Base-by-base conservation (phyloP, 1,140 invertebrate genomes). In the Propsilocerus akamusi region DNA sequence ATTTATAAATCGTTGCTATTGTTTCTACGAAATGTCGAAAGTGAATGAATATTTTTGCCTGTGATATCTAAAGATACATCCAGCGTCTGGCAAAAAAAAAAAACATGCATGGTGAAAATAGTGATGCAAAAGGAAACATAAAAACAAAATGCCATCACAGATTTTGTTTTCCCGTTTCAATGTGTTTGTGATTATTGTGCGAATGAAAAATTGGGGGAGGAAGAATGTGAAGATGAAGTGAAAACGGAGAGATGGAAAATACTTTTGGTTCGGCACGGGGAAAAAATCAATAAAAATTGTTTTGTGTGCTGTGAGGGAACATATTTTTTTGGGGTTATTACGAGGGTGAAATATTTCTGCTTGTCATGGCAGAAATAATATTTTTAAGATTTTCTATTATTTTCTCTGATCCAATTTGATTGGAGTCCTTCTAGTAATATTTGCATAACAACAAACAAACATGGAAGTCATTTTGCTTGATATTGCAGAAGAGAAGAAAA, bases 71-170 rank as follows among this genome's bases (percentile, higher is more conserved):
- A 30, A 30, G 10, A 30, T 12, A 30, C 14, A n/a, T 12, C 28
- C 10, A 12, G 14, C 11, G 14, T 12, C 14, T 30, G 14, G 7
- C 28, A 4, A 12, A 12, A n/a, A 30, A 30, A 30, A 30, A 30
- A 30, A 30, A 30, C 14, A 12, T 10, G 14, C 28, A 30, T n/a
- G 28, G 28, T 30, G 14, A n/a, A 30, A n/a, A 30, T 30, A n/a
- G 28, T 30, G 28, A 30, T 12, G 28, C 14, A 30, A 30, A 30
- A 30, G 2, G 6, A 30, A 30, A 30, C 3, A 30, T 12, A n/a
- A 30, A 30, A n/a, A 30, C 11, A 41, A 41, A 41, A 41, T 41
- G 34, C 34, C 34, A 41, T 41, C 34, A 41, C 34, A 41, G 34
- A 30, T 11, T 30, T 41, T 14, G 10, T 14, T 8, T 8, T 10